A percentile compares a stretch with the other conserved stretches of the same genome.
Conservation (phyloP, 2,888 invertebrate species). For the Eudemis profundana region DNA sequence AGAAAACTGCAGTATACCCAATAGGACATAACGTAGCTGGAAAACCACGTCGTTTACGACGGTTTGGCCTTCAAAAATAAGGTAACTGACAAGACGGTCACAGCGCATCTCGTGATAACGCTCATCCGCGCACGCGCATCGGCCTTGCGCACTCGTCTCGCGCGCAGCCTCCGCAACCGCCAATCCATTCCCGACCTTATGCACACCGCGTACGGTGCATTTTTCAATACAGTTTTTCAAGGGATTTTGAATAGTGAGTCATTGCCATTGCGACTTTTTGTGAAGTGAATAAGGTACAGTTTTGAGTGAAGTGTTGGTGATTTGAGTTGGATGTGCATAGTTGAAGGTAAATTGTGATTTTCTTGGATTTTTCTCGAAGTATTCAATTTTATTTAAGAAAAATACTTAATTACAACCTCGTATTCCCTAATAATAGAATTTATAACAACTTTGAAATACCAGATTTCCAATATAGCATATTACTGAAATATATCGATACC, state of each 20-base stretch:
- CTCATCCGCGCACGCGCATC: slow-evolving; percentile 73
- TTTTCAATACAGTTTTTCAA: slow-evolving; percentile 44
- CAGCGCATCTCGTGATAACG: slow-evolving; percentile 70
- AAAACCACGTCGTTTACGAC: not conserved
- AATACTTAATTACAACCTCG: no score
- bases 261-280: not conserved
- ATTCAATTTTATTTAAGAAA: not conserved
- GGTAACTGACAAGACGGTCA: slow-evolving; percentile 24
- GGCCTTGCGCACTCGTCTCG: slow-evolving; percentile 70
- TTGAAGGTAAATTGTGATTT: not conserved
- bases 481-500: no score
- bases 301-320: not conserved
- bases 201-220: slow-evolving; percentile 47
- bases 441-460: no score
- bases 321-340: slow-evolving; percentile 1
- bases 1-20: not conserved
- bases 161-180: slow-evolving; percentile 35
- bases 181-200: slow-evolving; percentile 21
- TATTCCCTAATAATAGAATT: no score
- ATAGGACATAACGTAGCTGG: not conserved
- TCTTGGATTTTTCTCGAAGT: not conserved
- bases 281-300: not conserved
- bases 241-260: slow-evolving; percentile 27
- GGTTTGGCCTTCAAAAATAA: not conserved
- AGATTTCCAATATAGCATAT: no score